Evolutionary conservation across 2,113 vertebrate species (phyloP), one percentile per base, ranked within the genome.

Genomic region (Salminus brasiliensis): DNA sequence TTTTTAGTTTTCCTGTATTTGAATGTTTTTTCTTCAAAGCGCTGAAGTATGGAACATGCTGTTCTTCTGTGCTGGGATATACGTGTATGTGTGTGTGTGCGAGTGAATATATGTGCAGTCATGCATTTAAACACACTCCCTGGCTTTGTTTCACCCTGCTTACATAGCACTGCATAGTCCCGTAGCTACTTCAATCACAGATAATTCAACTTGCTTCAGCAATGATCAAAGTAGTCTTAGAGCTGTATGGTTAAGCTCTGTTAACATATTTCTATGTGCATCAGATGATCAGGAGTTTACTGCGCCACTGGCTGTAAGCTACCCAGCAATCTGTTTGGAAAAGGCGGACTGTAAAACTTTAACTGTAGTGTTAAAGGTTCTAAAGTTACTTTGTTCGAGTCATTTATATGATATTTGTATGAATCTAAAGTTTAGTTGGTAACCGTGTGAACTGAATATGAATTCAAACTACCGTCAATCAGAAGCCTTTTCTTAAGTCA

Each of bases 51-150:
- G 25, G 52, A 23, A 23, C 23, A n/a, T 55, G 52, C 52, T n/a
- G 3, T 1, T 55, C 23, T 55, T 55, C 23, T 63, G 29, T 62
- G 55, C 27, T 63, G 72, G 41, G 49, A 52, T 66, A 25, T 74
- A 60, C 66, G 70, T 65, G 36, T 67, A 52, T 81, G 74, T 82
- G 69, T 81, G 69, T 81, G 70, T 67, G 65, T 78, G 80, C 85
- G 86, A 81, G 83, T 83, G 70, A 65, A 23, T 67, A 52, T 81
- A 76, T 82, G 69, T 81, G 76, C 71, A 87, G 80, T 79, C 79
- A 84, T 77, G 59, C 39, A 82, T 82, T 67, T 67, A 77, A 72
- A 77, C 45, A 29, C 72, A 43, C 45, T 30, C 53, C n/a, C n/a
- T 41, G 45, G 62, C 52, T 67, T 30, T 66, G 67, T 25, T 15